Evolutionary conservation across 2,797 vertebrate species (phyloP), one percentile per base, ranked within the genome.

Genomic region (Morus bassanus): DNA sequence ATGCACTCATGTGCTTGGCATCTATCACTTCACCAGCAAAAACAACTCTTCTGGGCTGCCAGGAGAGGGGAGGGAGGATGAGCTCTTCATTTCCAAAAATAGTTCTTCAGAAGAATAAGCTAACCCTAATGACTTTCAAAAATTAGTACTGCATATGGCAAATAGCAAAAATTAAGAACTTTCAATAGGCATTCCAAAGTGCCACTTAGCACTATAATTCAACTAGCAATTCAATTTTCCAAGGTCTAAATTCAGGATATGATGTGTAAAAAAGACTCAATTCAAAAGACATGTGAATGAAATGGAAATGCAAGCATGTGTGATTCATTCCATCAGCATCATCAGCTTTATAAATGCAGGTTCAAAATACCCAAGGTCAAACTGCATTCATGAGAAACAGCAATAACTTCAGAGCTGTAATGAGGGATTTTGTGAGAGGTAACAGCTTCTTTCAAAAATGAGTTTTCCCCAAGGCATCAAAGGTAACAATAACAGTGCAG

Each of bases 321-420:
- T 94, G 93, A 95, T 91, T 95, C 75, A 92, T 95, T 93, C 88
- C 18, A 2, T 83, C 92, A 84, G 61, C 73, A 53, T 56, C 72
- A 78, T 68, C 92, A 65, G 64, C 81, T 94, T 82, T 85, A 96
- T 54, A 89, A 96, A 93, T 54, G 50, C 43, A 74, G 48, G 57
- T 96, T 93, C 75, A 85, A 92, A 94, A 91, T 46, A 92, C 15
- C 17, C 89, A 95, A 77, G 91, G 87, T 95, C 95, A 93, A 85
- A 63, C 63, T 56, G 45, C 22, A 76, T 69, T 85, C 11, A 9
- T 76, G 63, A 93, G 88, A 82, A 88, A 75, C 69, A 93, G 10
- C 51, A 75, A 9, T 50, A 89, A 56, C 57, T 96, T 75, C 3
- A 8, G 37, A 88, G 23, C 15, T 82, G 14, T 56, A 76, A 91